Percentiles rank a stretch among this genome's conserved stretches.
Conservation (phyloP, 1,140 invertebrate genomes). For the Callitettix versicolor region DNA sequence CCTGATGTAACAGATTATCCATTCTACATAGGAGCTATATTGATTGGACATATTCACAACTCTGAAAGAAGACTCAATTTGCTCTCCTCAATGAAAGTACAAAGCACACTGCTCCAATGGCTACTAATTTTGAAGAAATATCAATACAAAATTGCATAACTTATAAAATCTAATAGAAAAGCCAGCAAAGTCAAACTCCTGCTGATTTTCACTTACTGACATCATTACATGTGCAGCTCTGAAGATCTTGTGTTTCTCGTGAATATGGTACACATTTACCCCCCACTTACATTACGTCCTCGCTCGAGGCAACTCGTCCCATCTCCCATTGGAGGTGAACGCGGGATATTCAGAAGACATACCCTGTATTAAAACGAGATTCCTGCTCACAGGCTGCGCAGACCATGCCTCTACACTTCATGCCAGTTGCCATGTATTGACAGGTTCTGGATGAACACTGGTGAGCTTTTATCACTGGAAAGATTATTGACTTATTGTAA, state of each 20-base stretch:
- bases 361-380: conserved; percentile 65
- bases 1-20: no score
- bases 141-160: no score
- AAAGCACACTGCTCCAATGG: no score
- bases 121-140: no score
- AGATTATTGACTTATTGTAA: no score
- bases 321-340: conserved; percentile 77
- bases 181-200: no score
- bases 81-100: no score
- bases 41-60: no score
- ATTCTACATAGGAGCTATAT: no score
- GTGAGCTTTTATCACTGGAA: conserved; percentile 85
- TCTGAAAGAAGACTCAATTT: no score
- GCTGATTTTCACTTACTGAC: conserved; percentile 49
- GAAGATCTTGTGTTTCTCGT: conserved; percentile 81
- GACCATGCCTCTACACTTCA: conserved; percentile 78
- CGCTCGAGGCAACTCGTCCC: conserved; percentile 78
- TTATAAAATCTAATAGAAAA: no score
- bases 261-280: conserved; percentile 86
- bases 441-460: conserved; percentile 81
- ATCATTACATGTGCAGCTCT: conserved; percentile 93
- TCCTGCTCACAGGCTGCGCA: conserved; percentile 84
- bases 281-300: conserved; percentile 69
- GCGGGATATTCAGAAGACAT: conserved; percentile 56
- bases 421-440: conserved; percentile 64